Evolutionary conservation across 2,888 invertebrate species (phyloP).

Genomic region (Lordiphosa andalusiaca): DNA sequence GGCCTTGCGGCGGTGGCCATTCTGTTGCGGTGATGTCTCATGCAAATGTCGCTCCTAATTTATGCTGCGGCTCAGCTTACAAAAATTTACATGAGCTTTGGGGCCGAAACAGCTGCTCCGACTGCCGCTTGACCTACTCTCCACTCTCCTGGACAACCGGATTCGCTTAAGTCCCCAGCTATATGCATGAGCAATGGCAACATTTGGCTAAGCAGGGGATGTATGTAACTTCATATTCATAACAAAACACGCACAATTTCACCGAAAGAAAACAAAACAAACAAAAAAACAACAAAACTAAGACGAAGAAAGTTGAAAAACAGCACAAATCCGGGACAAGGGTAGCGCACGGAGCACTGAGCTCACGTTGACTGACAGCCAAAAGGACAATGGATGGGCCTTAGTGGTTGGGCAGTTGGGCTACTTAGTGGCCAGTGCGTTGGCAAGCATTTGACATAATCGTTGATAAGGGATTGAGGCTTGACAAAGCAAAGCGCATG

Average conservation of each 20-base stretch:
- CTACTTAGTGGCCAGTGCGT: conserved; percentile 49
- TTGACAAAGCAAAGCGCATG: conserved; percentile 18
- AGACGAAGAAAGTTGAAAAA: conserved; percentile 4
- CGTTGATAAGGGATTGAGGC: conserved; percentile 60
- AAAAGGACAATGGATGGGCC: conserved; percentile 14
- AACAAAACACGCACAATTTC: conserved; percentile 26
- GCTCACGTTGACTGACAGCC: background rate
- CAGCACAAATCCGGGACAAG: conserved; percentile 3
- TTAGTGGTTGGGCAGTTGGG: conserved; percentile 32
- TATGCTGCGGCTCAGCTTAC: conserved; percentile 70
- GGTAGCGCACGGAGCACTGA: background rate
- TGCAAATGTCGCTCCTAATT: conserved; percentile 69
- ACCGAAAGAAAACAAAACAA: conserved; percentile 8
- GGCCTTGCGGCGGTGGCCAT: conserved; percentile 17
- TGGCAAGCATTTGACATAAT: conserved; percentile 60
- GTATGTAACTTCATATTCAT: conserved; percentile 57
- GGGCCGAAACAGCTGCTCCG: conserved; percentile 11
- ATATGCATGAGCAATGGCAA: conserved; percentile 61
- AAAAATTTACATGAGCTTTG: conserved; percentile 51
- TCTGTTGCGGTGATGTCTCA: conserved; percentile 37
- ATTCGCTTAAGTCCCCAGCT: conserved; percentile 61
- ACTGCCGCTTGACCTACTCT: conserved; percentile 63
- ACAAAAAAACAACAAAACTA: conserved; percentile 4
- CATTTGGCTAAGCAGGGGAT: conserved; percentile 45
- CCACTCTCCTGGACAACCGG: conserved; percentile 27